phyloP scores from a whole-genome alignment of 2,888 invertebrate genomes.

The Blastobasis lacticolella region DNA sequence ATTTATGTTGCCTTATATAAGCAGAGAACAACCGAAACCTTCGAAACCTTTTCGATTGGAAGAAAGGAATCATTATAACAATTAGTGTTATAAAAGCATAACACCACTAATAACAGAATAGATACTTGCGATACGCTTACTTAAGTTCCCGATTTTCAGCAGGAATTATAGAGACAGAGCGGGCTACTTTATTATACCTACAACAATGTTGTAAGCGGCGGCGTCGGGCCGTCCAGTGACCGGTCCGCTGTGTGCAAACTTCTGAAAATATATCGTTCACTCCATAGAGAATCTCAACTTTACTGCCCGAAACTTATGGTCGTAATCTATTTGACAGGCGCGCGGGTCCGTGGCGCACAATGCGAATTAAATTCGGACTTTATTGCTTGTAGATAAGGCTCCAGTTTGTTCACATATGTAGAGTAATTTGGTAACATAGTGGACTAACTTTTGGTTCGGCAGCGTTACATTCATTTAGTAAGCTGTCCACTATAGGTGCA shows the following conservation, averaged over 20 bases:
- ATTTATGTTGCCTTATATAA: too few species aligned
- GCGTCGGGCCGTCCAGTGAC: constrained; percentile 15
- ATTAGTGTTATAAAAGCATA: too few species aligned
- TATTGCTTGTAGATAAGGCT: constrained; percentile 13
- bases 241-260: constrained; percentile 17
- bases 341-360: not conserved
- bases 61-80: too few species aligned
- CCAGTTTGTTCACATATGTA: constrained; percentile 10
- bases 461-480: constrained; percentile 9
- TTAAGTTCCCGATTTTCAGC: too few species aligned
- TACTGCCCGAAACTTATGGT: constrained; percentile 12
- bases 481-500: constrained; percentile 5
- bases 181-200: not conserved
- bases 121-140: too few species aligned
- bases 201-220: constrained; percentile 4
- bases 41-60: too few species aligned
- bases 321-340: constrained; percentile 1
- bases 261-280: constrained; percentile 2
- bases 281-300: constrained; percentile 15
- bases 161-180: too few species aligned
- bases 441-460: constrained; percentile 12
- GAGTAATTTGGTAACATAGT: constrained; percentile 8
- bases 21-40: too few species aligned
- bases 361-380: constrained; percentile 12
- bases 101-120: too few species aligned